Evolutionary conservation across 2,797 vertebrate species (phyloP), one percentile per base, ranked within the genome.

Genomic region (Forpus xanthops): DNA sequence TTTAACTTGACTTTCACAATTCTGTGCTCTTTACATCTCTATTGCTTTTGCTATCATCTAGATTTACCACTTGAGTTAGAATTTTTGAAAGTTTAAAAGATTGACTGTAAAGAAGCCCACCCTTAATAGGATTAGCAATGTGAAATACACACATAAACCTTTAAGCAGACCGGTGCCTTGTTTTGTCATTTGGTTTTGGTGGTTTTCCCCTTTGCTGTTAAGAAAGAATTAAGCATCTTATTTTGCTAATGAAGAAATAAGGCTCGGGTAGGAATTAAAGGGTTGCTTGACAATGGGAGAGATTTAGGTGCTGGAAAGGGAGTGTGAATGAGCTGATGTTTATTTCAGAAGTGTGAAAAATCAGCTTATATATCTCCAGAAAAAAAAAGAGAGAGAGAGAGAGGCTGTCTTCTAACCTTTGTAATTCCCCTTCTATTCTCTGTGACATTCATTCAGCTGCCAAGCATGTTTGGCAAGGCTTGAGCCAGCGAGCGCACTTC

Each of bases 361-460:
- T 97, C 96, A 96, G 97, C 97, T 92, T 94, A 96, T 94, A 93
- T 97, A 96, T 97, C 96, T 97, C 96, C 96, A 97, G 97, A 33
- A 95, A 94, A 93, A 96, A 88, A 83, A 76, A 62, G 27, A 60
- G 39, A 75, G 44, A 82, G 81, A 74, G 85, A 94, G 96, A 97
- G 97, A 98, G 97, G 95, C 97, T 97, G 98, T 98, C 97, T 98
- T 98, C 98, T 98, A 98, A 98, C 98, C 98, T 98, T 98, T 98
- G 98, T 98, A 98, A 98, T 98, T 98, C 98, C 98, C 98, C 96
- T 98, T 98, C 98, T 98, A 98, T 98, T 98, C 98, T 98, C 98
- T 97, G 90, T 98, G 98, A 98, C 98, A 98, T 98, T 98, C 98
- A 98, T 98, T 99, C 98, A 98, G 98, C 99, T 99, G 98, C 98